Percentiles rank a stretch among this genome's conserved stretches.
These are phyloP conservation scores for Medauroidea extradentata DNA, from an alignment of 1,140 invertebrate species.

Conservation along the genomic window DNA sequence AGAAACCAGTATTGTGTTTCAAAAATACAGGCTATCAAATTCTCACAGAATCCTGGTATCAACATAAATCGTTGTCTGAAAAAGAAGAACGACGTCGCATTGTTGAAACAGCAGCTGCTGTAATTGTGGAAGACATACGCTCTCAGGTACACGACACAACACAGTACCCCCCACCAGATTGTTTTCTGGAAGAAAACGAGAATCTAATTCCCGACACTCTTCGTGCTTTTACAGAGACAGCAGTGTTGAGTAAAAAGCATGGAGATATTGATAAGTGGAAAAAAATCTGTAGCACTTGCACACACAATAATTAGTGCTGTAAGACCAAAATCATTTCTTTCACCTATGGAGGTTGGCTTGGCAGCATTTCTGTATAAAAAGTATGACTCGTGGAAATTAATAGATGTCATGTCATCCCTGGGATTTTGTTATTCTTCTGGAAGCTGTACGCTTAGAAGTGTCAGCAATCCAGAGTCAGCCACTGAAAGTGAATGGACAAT, in stretches of 20 bases:
- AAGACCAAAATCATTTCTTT: neutral
- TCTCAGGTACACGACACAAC: neutral
- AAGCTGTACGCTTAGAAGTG: too few species aligned
- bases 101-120: conserved; percentile 35
- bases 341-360: neutral
- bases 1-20: conserved; percentile 3
- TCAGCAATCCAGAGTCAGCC: too few species aligned
- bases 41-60: conserved; percentile 29
- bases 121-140: conserved; percentile 38
- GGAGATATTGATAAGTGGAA: conserved; percentile 33
- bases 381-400: too few species aligned
- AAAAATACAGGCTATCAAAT: conserved; percentile 9
- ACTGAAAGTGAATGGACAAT: too few species aligned
- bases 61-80: conserved; percentile 24
- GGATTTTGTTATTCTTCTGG: too few species aligned
- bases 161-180: neutral
- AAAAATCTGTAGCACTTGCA: conserved; percentile 50
- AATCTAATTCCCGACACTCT: neutral
- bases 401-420: too few species aligned
- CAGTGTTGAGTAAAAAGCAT: conserved; percentile 31
- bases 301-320: neutral
- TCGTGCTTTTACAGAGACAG: neutral
- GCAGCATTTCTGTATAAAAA: too few species aligned
- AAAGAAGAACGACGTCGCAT: conserved; percentile 28
- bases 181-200: neutral